Evolutionary conservation across 2,797 vertebrate species (phyloP).

Genomic region (Argya squamiceps): DNA sequence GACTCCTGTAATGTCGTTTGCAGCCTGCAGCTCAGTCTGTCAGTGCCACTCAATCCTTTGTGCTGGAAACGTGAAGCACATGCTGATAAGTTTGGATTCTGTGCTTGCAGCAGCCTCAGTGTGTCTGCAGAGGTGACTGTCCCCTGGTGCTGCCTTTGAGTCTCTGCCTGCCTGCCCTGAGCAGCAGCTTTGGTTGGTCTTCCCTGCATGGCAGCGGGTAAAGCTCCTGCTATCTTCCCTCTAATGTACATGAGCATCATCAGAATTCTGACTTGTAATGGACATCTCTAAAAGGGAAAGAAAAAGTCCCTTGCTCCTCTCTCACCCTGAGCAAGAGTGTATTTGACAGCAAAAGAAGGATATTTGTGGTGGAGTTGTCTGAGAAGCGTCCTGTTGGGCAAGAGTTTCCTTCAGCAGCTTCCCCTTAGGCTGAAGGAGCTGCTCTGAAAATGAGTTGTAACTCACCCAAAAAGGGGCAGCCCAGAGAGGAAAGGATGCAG

Average conservation of each 20-base stretch:
- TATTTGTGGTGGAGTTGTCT: slow-evolving; percentile 33
- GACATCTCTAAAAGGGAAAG: neutral
- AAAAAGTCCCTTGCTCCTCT: slow-evolving; percentile 14
- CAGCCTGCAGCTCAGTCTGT: neutral
- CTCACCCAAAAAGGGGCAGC: neutral
- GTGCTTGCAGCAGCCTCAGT: neutral
- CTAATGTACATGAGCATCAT: neutral
- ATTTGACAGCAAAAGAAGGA: neutral
- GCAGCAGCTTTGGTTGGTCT: neutral
- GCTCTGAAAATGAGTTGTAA: neutral
- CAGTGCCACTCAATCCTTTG: neutral
- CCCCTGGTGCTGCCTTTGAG: neutral
- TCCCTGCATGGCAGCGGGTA: neutral
- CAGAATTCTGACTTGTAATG: neutral
- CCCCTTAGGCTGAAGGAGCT: neutral
- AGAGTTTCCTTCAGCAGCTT: neutral
- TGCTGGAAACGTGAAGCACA: neutral
- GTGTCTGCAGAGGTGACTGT: neutral
- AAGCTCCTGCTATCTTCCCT: neutral
- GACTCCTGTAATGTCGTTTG: neutral
- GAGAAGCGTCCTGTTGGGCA: neutral
- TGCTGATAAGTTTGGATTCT: neutral
- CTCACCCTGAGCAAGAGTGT: neutral
- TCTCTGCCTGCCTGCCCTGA: neutral
- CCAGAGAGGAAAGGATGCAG: neutral